Conservation (phyloP, 2,888 invertebrate genomes). For the Rotaria macrura region DNA sequence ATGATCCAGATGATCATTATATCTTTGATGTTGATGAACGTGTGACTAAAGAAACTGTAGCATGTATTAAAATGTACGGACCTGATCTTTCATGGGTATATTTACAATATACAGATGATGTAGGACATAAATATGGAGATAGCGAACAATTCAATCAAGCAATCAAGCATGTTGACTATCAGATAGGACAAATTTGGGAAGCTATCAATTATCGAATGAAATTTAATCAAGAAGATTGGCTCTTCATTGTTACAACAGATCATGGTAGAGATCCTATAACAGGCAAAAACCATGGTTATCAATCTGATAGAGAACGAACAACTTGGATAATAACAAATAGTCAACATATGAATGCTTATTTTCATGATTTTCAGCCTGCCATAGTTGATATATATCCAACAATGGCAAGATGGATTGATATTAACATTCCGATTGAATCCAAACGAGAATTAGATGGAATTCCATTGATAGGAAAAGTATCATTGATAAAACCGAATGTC, state of each 20-base stretch:
- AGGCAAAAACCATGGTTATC: background rate
- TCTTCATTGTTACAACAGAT: background rate
- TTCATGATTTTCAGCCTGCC: background rate
- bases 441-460: background rate
- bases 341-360: background rate
- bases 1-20: background rate
- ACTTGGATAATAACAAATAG: background rate
- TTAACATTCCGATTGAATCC: no score
- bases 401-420: background rate
- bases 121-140: background rate
- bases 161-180: background rate
- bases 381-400: background rate
- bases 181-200: background rate
- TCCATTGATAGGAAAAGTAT: no score
- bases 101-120: background rate
- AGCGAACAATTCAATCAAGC: background rate
- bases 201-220: background rate
- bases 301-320: background rate
- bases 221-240: background rate
- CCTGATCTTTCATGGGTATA: background rate
- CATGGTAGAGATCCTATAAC: background rate
- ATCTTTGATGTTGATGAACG: background rate
- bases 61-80: background rate
- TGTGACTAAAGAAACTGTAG: background rate
- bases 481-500: no score